phyloP scores from a whole-genome alignment of 2,113 vertebrate genomes.

The Lepus timidus region DNA sequence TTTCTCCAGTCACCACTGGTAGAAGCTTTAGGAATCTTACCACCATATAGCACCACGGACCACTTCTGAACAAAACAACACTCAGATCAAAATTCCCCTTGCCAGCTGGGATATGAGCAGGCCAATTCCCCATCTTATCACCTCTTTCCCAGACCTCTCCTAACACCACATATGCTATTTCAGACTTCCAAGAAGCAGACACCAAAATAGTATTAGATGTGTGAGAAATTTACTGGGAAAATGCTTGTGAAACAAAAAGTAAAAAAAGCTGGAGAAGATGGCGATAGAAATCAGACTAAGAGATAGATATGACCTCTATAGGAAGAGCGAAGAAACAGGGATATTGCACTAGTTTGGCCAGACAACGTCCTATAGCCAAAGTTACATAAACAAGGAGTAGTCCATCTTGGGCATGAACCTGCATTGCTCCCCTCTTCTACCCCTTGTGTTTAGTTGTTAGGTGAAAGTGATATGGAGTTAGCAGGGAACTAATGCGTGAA shows the following conservation, averaged over 20 bases:
- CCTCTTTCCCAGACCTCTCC: neutral
- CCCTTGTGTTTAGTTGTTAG: neutral
- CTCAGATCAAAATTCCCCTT: neutral
- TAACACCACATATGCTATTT: neutral
- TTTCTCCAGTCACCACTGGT: neutral
- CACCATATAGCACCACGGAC: neutral
- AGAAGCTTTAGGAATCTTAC: neutral
- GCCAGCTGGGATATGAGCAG: neutral
- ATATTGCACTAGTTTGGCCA: neutral
- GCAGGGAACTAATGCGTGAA: too few species aligned
- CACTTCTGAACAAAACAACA: neutral
- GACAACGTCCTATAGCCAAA: neutral
- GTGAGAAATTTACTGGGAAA: neutral
- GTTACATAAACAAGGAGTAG: neutral
- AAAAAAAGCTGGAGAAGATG: neutral
- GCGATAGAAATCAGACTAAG: neutral
- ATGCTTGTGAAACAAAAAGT: neutral
- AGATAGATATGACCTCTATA: neutral
- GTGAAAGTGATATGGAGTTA: neutral
- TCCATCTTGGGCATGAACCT: neutral
- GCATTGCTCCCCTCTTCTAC: too few species aligned
- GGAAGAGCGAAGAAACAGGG: neutral
- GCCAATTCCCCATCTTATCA: neutral
- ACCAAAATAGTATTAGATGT: neutral
- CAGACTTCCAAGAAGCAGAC: slow-evolving; percentile 14